Evolutionary conservation across 2,797 vertebrate genomes (phyloP).

Genomic region (Chiroxiphia lanceolata): DNA sequence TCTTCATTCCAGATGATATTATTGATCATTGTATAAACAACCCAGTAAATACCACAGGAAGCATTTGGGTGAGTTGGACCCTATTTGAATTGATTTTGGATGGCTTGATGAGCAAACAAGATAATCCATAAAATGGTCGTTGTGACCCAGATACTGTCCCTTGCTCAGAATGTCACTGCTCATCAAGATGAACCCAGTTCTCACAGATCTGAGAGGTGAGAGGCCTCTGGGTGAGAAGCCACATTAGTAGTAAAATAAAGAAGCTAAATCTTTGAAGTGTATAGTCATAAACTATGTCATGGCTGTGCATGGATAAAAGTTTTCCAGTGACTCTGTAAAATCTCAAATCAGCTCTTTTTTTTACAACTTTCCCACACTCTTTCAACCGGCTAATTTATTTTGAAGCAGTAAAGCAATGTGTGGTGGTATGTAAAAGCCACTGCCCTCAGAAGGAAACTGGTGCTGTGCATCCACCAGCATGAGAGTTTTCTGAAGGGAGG

Average conservation of each 20-base stretch:
- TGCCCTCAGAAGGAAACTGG: background rate
- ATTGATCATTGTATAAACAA: background rate
- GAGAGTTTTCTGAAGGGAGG: background rate
- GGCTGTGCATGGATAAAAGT: background rate
- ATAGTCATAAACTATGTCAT: background rate
- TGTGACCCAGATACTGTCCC: background rate
- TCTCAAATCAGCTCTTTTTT: background rate
- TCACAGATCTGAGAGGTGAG: background rate
- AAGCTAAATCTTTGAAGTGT: background rate
- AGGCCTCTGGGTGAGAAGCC: background rate
- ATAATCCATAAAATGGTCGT: background rate
- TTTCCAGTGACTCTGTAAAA: background rate
- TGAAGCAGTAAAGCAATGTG: background rate
- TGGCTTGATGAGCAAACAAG: background rate
- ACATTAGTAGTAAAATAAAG: background rate
- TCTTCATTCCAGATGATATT: background rate
- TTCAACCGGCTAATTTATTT: background rate
- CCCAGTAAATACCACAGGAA: background rate
- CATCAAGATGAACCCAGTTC: background rate
- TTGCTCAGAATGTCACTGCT: background rate
- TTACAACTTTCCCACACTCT: background rate
- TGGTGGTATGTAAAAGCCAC: background rate
- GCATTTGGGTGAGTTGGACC: background rate
- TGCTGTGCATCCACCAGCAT: fast-evolving
- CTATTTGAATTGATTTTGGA: background rate